Percentiles rank a stretch among this genome's conserved stretches.
phyloP scores from a whole-genome alignment of 1,140 invertebrate species.

The Conus betulinus region DNA sequence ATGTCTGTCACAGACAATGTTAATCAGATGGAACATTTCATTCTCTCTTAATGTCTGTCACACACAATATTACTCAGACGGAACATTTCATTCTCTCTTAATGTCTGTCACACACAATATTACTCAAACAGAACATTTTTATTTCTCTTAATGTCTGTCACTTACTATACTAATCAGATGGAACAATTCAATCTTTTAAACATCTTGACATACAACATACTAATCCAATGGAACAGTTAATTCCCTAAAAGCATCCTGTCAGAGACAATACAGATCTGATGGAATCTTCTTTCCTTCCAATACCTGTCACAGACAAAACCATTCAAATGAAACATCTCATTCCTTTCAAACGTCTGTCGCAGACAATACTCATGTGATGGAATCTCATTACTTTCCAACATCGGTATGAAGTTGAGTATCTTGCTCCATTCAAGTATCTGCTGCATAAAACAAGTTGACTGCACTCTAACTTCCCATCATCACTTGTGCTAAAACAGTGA shows the following conservation, averaged over 20 bases:
- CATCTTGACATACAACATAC: too few relatives aligned
- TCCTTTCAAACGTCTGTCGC: slow-evolving; percentile 83
- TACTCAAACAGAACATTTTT: slow-evolving; percentile 91
- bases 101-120: slow-evolving; percentile 70
- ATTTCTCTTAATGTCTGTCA: slow-evolving; percentile 79
- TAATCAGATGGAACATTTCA: slow-evolving; percentile 91
- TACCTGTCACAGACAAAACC: slow-evolving; percentile 83
- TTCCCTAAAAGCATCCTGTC: neutral
- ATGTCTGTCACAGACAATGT: slow-evolving; percentile 82
- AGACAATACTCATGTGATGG: slow-evolving; percentile 87
- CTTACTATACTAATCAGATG: too few relatives aligned
- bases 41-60: slow-evolving; percentile 77
- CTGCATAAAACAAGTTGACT: too few relatives aligned
- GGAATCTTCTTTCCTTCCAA: neutral
- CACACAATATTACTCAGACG: slow-evolving; percentile 84
- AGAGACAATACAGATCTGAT: neutral
- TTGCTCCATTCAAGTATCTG: too few relatives aligned
- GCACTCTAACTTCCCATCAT: too few relatives aligned
- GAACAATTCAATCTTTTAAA: too few relatives aligned
- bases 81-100: slow-evolving; percentile 86
- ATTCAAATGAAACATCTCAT: slow-evolving; percentile 89
- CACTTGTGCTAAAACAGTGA: too few relatives aligned
- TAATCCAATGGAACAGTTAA: too few relatives aligned
- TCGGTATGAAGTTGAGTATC: slow-evolving; percentile 49
- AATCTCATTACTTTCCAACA: slow-evolving; percentile 84